Evolutionary conservation across 2,888 invertebrate genomes (phyloP), one percentile per base, ranked within the genome.

Genomic region (Frankliniella intonsa): DNA sequence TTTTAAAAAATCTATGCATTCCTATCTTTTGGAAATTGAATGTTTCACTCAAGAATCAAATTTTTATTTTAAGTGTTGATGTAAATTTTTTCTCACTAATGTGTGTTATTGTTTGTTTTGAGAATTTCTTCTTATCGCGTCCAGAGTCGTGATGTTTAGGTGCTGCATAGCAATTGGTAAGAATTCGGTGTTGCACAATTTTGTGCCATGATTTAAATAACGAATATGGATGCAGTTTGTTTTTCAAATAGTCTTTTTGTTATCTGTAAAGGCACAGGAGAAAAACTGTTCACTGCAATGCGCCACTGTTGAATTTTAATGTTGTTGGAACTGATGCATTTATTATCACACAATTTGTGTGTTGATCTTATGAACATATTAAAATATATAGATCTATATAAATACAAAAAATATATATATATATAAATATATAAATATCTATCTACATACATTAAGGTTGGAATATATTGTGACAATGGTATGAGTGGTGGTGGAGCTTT

Each of bases 301-400:
- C 25, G 25, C 69, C 62, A 62, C 22, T 76, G 69, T 76, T 76
- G 69, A 76, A 76, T 76, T 76, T 76, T 76, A 76, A 76, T 76
- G 25, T 76, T 76, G 69, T 76, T 76, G 69, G 69, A 76, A 76
- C 69, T 76, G 69, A 76, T 76, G 69, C 69, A 76, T 76, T 76
- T 76, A 76, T 76, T 76, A 25, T 12, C 69, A 76, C 69, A 76
- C 69, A 22, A 11, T 19, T 22, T 25, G 69, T 76, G 69, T 76
- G 69, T 76, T 76, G 69, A 76, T 25, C 69, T 76, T 76, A 76
- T 76, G 9, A 25, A 25, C 25, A 76, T 25, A 76, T 22, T 22
- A 8, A 76, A 12, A 12, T 76, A 76, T 76, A 76, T 62, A 69
- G 11, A 76, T 76, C 22, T 76, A 25, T 76, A 76, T 22, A 25